Base-by-base conservation (phyloP, 2,113 vertebrate species). In the Crotophaga sulcirostris region DNA sequence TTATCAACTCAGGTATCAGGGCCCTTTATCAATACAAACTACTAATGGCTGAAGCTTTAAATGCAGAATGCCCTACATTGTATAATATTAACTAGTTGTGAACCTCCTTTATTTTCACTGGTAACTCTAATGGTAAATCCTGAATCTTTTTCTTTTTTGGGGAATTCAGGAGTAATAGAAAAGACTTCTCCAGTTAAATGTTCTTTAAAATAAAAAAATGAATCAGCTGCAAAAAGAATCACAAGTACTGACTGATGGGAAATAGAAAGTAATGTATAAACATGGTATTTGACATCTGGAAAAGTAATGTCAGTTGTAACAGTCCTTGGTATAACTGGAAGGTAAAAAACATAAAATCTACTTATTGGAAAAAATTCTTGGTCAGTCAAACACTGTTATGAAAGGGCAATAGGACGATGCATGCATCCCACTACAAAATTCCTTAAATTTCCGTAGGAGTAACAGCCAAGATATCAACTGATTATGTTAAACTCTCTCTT, bases 351-450 rank as follows among this genome's bases (percentile, higher is more conserved):
- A 67, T 47, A 73, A 87, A 84, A 63, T 45, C 62, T 77, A 31
- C 58, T 93, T 82, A 82, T 19, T 84, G 74, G 59, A 89, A 81
- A 55, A 83, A 86, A 13, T 77, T 83, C 66, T 83, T 90, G 55
- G 68, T 86, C 79, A 78, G 59, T 88, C 82, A 93, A 62, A 20
- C 42, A 69, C 55, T 19, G 58, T 62, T 88, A 60, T 56, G 44
- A 89, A 96, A 93, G 72, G 16, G 21, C 60, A 60, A 75, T 69
- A 88, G 23, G 16, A 84, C 84, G 83, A 69, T 72, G 66, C 29
- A 59, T 60, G 36, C 88, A 68, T 86, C 92, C 96, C 58, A 95
- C 94, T 79, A 62, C 49, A 94, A 90, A 94, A 97, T 95, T 89
- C 76, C 68, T 90, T 88, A 75, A 4, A 90, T 89, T 93, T 88